Percentiles rank a stretch among this genome's conserved stretches.
These are phyloP conservation scores for Chrysocyon brachyurus DNA, from an alignment of 2,797 vertebrate genomes.

Conservation along the genomic window DNA sequence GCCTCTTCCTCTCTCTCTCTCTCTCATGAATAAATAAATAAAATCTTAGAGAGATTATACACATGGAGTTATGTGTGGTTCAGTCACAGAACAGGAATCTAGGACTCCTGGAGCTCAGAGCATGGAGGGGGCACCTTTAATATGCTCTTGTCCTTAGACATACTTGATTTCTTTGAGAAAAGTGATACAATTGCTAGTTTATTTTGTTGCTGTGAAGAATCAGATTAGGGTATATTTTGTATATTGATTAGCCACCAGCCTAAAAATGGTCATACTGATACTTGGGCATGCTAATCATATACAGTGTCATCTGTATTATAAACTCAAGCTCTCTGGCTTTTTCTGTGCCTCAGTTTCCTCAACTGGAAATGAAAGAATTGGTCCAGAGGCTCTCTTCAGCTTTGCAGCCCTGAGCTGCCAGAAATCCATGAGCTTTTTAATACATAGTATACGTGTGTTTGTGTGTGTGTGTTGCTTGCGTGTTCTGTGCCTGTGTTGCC, in stretches of 20 bases:
- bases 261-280: neutral
- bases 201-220: conserved; percentile 23
- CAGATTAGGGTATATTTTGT: neutral
- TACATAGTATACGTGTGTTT: neutral
- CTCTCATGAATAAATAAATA: no score
- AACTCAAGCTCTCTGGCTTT: neutral
- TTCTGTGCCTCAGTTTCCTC: conserved; percentile 53
- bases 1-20: no score
- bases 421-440: neutral
- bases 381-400: neutral
- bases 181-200: neutral
- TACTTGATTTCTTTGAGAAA: conserved; percentile 6
- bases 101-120: neutral
- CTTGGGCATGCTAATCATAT: neutral
- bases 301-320: neutral
- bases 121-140: neutral
- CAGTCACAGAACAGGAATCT: neutral
- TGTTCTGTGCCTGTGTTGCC: neutral
- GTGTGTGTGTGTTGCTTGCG: neutral
- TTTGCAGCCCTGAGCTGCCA: neutral
- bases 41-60: no score
- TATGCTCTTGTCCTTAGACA: neutral
- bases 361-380: conserved; percentile 16
- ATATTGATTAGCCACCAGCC: neutral
- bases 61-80: neutral